Evolutionary conservation across 2,797 vertebrate species (phyloP).

Genomic region (Chelidonichthys spinosus): DNA sequence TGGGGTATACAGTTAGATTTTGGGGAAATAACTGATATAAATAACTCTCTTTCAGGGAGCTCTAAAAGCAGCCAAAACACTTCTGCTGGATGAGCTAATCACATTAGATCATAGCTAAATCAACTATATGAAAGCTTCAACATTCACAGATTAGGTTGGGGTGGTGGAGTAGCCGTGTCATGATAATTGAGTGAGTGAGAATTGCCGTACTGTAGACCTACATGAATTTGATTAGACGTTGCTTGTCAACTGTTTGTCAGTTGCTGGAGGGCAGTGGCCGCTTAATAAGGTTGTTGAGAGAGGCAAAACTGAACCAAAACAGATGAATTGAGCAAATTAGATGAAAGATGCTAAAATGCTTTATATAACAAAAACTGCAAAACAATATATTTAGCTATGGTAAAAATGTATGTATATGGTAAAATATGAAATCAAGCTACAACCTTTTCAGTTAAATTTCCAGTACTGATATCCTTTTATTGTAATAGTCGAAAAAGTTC

Average conservation of each 20-base stretch:
- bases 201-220: neutral
- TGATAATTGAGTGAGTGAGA: neutral
- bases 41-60: neutral
- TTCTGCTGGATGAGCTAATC: slow-evolving; percentile 1
- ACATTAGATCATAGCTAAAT: neutral
- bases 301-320: neutral
- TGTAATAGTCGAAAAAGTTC: neutral
- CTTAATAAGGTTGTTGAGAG: neutral
- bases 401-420: neutral
- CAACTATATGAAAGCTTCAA: neutral
- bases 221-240: neutral
- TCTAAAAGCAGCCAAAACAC: neutral
- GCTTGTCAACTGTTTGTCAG: neutral
- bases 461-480: neutral
- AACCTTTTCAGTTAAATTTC: neutral
- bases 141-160: neutral
- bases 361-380: neutral
- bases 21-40: neutral
- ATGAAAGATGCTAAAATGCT: neutral
- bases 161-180: neutral
- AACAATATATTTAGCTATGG: neutral
- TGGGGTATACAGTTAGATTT: neutral
- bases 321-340: neutral
- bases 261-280: too few relatives aligned
- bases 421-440: neutral